Conservation (phyloP, 2,797 vertebrate species). For the Pangasius mekongensis region DNA sequence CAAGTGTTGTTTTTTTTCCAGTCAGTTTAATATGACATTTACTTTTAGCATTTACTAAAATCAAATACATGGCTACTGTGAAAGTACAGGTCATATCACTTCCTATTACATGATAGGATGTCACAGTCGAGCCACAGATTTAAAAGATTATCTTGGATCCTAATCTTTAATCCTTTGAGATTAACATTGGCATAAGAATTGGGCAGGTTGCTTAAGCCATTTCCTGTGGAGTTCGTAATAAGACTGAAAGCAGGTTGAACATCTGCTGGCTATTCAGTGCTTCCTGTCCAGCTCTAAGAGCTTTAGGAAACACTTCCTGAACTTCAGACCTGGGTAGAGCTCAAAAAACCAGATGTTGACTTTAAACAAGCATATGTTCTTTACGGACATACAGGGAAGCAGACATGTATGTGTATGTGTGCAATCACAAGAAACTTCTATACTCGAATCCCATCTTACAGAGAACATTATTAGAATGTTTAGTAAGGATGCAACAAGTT, state of each 20-base stretch:
- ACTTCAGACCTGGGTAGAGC: slow-evolving; percentile 22
- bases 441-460: neutral
- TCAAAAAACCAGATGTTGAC: slow-evolving; percentile 31
- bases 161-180: slow-evolving; percentile 43
- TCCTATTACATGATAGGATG: neutral
- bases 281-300: slow-evolving; percentile 47
- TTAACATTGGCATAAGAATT: slow-evolving; percentile 45
- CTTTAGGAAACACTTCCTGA: slow-evolving; percentile 51
- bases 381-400: neutral
- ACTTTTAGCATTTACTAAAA: neutral
- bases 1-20: too few relatives aligned
- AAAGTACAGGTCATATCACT: slow-evolving; percentile 1
- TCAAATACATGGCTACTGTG: neutral
- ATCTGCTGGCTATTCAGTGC: slow-evolving; percentile 53
- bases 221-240: slow-evolving; percentile 48
- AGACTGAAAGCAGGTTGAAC: slow-evolving; percentile 52
- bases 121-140: slow-evolving; percentile 11
- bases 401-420: neutral
- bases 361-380: slow-evolving; percentile 16
- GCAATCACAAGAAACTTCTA: neutral
- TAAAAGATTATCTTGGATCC: slow-evolving; percentile 39
- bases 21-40: neutral
- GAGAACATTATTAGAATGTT: neutral
- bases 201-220: slow-evolving; percentile 47
- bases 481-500: neutral